phyloP scores from a whole-genome alignment of 2,888 invertebrate genomes.

The Ceramica pisi region DNA sequence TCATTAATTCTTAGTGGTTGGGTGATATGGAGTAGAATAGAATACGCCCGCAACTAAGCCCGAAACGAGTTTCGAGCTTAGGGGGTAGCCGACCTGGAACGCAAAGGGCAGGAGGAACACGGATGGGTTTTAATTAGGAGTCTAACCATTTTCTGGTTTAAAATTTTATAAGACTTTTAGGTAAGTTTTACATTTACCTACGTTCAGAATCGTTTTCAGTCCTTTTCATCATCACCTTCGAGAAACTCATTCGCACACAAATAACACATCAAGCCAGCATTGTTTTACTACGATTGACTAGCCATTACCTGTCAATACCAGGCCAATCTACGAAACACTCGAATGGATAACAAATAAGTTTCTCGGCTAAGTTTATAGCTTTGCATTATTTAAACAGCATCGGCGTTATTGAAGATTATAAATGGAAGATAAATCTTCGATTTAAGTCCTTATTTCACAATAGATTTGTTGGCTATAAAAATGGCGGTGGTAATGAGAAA shows the following conservation, averaged over 20 bases:
- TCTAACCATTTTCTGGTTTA: too few relatives aligned
- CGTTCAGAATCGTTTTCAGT: not conserved
- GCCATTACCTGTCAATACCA: conserved; percentile 40
- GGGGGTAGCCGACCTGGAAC: too few relatives aligned
- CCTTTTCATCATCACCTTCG: not conserved
- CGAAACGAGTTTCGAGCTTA: too few relatives aligned
- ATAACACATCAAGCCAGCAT: conserved; percentile 28
- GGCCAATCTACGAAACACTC: conserved; percentile 53
- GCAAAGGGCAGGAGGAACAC: too few relatives aligned
- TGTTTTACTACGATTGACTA: conserved; percentile 44
- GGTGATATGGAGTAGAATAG: too few relatives aligned
- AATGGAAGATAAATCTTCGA: conserved; percentile 60
- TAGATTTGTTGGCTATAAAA: conserved; percentile 55
- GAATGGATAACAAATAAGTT: conserved; percentile 41
- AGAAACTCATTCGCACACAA: conserved; percentile 7
- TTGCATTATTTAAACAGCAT: conserved; percentile 64
- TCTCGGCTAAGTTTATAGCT: conserved; percentile 62
- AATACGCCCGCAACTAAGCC: too few relatives aligned
- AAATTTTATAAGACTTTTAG: not conserved
- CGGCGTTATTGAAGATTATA: conserved; percentile 41
- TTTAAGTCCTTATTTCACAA: conserved; percentile 64
- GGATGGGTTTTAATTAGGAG: too few relatives aligned
- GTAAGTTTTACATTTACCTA: not conserved
- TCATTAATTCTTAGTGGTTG: too few relatives aligned
- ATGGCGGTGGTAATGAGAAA: conserved; percentile 45